Conservation (phyloP, 2,888 invertebrate genomes). For the Scrobipalpa costella region DNA sequence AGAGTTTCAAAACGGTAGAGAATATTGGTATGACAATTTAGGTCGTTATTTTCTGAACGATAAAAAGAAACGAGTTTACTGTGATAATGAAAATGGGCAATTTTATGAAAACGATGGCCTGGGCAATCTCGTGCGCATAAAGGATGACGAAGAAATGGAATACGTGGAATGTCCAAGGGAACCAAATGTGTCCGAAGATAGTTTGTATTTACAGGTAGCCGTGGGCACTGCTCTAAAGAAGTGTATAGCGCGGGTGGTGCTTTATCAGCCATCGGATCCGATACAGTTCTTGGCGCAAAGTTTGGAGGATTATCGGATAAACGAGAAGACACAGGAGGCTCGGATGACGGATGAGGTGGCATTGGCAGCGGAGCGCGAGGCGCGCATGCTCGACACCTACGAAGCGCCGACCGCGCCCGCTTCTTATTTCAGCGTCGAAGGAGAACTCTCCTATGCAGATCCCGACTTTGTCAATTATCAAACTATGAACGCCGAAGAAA, state of each 20-base stretch:
- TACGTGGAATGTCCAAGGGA: slow-evolving; percentile 33
- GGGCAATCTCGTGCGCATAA: slow-evolving; percentile 42
- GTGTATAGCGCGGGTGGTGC: slow-evolving; percentile 48
- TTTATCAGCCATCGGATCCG: slow-evolving; percentile 50
- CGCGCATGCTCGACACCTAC: slow-evolving; percentile 14
- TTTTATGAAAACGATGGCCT: slow-evolving; percentile 42
- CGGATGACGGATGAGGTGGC: slow-evolving; percentile 32
- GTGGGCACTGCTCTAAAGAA: slow-evolving; percentile 47
- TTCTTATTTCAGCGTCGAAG: not conserved
- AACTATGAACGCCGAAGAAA: slow-evolving; percentile 7
- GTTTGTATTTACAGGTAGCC: slow-evolving; percentile 42
- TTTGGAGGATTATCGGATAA: slow-evolving; percentile 42
- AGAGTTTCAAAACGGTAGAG: slow-evolving; percentile 38
- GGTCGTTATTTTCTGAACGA: slow-evolving; percentile 44
- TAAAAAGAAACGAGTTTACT: too few relatives aligned
- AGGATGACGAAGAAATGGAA: slow-evolving; percentile 15
- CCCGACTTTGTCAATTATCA: slow-evolving; percentile 22
- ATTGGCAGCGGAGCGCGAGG: slow-evolving; percentile 35
- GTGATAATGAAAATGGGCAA: too few relatives aligned
- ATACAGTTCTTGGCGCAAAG: slow-evolving; percentile 44
- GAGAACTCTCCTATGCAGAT: slow-evolving; percentile 13
- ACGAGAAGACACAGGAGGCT: slow-evolving; percentile 32
- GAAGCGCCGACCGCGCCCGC: slow-evolving; percentile 2
- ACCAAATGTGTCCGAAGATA: slow-evolving; percentile 40
- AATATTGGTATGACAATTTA: slow-evolving; percentile 44